phyloP scores from a whole-genome alignment of 2,888 invertebrate species.

The Amorpha juglandis region DNA sequence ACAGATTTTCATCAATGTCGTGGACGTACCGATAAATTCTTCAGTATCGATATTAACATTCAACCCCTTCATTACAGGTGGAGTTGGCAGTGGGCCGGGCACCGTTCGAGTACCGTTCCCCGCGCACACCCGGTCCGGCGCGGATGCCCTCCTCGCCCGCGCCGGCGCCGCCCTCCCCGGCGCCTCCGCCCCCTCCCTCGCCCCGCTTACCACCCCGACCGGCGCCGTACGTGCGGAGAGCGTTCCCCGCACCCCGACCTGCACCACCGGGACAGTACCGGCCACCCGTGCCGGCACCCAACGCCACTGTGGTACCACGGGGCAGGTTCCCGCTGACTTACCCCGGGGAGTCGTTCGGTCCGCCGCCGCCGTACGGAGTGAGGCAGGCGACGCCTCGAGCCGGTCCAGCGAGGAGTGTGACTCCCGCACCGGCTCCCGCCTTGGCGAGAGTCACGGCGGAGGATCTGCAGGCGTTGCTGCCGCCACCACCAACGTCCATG shows the following conservation, averaged over 20 bases:
- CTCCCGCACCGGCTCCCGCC: constrained; percentile 46
- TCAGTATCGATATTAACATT: neutral
- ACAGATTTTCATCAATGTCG: neutral
- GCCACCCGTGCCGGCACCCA: constrained; percentile 40
- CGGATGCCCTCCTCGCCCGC: constrained; percentile 38
- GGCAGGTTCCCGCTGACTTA: constrained; percentile 45
- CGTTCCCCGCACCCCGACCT: constrained; percentile 42
- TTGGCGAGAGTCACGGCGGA: constrained; percentile 65
- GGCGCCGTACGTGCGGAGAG: constrained; percentile 43
- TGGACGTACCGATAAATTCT: neutral
- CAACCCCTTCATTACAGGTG: constrained; percentile 52
- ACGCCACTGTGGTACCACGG: constrained; percentile 38
- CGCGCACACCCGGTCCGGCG: constrained; percentile 45
- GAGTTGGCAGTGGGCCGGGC: constrained; percentile 72
- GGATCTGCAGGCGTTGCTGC: constrained; percentile 77
- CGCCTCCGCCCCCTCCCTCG: constrained; percentile 37
- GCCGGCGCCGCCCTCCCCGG: constrained; percentile 36
- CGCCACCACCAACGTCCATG: constrained; percentile 81
- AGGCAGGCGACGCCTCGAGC: constrained; percentile 23
- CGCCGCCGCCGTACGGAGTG: constrained; percentile 43
- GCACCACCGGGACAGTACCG: constrained; percentile 41
- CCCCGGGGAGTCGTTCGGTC: constrained; percentile 33
- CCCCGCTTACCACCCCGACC: constrained; percentile 35
- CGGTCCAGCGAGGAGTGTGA: constrained; percentile 31
- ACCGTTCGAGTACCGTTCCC: constrained; percentile 69